A percentile compares a stretch with the other conserved stretches of the same genome.
Conservation (phyloP, 1,140 invertebrate species). For the Vanessa tameamea region DNA sequence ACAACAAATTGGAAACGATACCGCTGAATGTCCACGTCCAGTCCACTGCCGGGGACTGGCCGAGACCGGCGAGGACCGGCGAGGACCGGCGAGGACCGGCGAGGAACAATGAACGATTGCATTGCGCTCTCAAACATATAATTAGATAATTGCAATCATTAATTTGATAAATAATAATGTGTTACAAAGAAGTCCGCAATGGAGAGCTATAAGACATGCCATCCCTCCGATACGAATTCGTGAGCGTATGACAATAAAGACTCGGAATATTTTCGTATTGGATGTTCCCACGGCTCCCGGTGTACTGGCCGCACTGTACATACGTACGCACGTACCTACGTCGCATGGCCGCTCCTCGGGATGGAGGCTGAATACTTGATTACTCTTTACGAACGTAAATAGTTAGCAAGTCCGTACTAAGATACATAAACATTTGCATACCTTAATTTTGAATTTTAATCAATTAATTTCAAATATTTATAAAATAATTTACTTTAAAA, state of each 20-base stretch:
- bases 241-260: conserved; percentile 27
- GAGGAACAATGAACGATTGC: not conserved
- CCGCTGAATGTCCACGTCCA: too few species aligned
- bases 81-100: not conserved
- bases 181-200: conserved; percentile 10
- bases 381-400: not conserved
- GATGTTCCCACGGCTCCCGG: conserved; percentile 18
- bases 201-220: conserved; percentile 17
- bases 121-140: not conserved
- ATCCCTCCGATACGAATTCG: conserved; percentile 15
- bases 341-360: not conserved
- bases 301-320: not conserved
- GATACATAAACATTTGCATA: too few species aligned
- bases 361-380: not conserved
- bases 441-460: too few species aligned
- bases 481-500: too few species aligned
- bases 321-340: not conserved
- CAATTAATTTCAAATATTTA: too few species aligned
- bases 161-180: conserved; percentile 8
- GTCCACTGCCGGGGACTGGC: not conserved
- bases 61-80: not conserved
- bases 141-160: conserved; percentile 4
- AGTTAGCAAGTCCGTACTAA: not conserved
- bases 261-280: conserved; percentile 15
- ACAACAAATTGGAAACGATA: not conserved